phyloP scores from a whole-genome alignment of 2,797 vertebrate species.

The Bradypodion pumilum region DNA sequence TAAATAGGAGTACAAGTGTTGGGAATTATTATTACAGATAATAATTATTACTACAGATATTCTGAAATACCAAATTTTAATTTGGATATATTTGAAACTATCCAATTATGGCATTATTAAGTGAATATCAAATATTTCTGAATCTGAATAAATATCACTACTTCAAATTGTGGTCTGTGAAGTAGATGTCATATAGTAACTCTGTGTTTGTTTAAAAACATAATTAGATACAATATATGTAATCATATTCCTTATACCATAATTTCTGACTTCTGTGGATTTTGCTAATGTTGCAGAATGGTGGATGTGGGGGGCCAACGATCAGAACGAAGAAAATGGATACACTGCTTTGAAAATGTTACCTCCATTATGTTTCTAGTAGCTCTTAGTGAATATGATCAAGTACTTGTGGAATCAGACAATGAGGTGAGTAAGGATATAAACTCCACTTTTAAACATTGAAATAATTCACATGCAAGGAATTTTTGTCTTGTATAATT shows the following conservation, averaged over 20 bases:
- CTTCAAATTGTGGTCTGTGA: background rate
- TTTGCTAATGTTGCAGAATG: conserved; percentile 83
- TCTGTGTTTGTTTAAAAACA: background rate
- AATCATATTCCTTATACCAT: conserved; percentile 29
- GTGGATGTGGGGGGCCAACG: conserved; percentile 95
- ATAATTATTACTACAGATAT: too few species aligned
- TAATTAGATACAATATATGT: conserved; percentile 8
- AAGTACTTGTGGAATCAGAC: conserved; percentile 94
- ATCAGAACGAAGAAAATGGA: conserved; percentile 98
- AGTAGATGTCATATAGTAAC: too few species aligned
- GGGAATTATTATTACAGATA: too few species aligned
- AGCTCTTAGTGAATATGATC: conserved; percentile 96
- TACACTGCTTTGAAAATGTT: conserved; percentile 98
- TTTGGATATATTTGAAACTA: too few species aligned
- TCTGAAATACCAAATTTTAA: too few species aligned
- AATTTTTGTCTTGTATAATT: background rate
- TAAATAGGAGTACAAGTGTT: too few species aligned
- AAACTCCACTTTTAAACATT: conserved; percentile 24
- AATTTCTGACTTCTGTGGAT: conserved; percentile 51
- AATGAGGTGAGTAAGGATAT: conserved; percentile 84
- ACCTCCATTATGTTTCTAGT: conserved; percentile 98
- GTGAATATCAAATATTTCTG: too few species aligned
- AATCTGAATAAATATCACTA: too few species aligned
- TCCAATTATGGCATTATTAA: too few species aligned
- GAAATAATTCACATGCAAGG: background rate